Evolutionary conservation across 2,113 vertebrate genomes (phyloP).

Genomic region (Rhegmatorhina hoffmannsi): DNA sequence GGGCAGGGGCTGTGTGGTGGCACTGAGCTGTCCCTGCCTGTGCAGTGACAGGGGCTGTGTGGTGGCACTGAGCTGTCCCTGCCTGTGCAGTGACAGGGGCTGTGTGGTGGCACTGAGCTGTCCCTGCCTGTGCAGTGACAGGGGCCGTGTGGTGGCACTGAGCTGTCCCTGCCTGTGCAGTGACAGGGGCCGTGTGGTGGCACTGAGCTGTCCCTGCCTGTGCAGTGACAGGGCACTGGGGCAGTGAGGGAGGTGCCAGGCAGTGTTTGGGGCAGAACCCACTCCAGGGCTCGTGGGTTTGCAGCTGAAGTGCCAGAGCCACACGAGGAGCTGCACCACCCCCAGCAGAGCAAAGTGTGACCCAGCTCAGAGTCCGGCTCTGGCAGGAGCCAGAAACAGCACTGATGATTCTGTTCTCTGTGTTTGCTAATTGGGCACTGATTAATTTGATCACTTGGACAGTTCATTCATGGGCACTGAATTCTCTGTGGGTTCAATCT

Average conservation of each 20-base stretch:
- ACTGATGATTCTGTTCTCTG: background rate
- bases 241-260: background rate
- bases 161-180: background rate
- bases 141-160: background rate
- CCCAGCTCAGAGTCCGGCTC: background rate
- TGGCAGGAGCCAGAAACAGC: background rate
- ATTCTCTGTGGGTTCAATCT: background rate
- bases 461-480: background rate
- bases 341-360: background rate
- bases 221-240: accelerated
- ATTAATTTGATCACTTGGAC: background rate
- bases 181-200: background rate
- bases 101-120: background rate
- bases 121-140: background rate
- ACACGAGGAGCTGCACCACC: background rate
- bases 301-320: background rate
- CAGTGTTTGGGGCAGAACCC: background rate
- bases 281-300: accelerated
- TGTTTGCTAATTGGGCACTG: background rate
- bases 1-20: background rate
- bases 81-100: background rate
- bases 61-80: background rate
- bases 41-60: background rate
- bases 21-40: too few relatives aligned
- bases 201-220: too few relatives aligned